Percentiles rank a stretch among this genome's conserved stretches.
Evolutionary conservation across 1,140 invertebrate species (phyloP).

Genomic region (Batillaria attramentaria): DNA sequence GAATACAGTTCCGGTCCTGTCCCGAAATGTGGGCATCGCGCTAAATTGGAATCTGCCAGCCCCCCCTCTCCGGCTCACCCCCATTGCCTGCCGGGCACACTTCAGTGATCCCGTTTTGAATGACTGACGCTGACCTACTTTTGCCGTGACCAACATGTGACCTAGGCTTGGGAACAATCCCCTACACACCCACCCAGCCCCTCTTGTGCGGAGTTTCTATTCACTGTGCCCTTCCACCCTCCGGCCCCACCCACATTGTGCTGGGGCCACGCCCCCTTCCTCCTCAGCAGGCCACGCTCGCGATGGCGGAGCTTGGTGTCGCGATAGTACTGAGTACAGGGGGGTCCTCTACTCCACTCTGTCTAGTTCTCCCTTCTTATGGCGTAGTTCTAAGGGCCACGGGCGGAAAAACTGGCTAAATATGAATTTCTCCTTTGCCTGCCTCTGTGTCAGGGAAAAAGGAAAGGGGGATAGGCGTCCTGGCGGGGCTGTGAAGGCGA

Average conservation of each 20-base stretch:
- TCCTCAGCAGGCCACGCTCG: background rate
- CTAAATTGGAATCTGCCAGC: too few species aligned
- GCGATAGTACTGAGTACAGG: background rate
- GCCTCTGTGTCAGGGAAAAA: background rate
- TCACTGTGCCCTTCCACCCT: conserved; percentile 4
- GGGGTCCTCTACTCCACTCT: background rate
- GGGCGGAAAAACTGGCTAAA: too few species aligned
- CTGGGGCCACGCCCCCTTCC: conserved; percentile 1
- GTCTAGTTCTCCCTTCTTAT: too few species aligned
- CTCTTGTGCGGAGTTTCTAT: background rate
- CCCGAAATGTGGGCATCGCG: too few species aligned
- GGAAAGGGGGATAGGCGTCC: background rate
- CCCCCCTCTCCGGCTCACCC: background rate
- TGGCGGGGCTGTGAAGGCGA: background rate
- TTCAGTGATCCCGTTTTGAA: background rate
- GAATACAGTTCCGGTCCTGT: too few species aligned
- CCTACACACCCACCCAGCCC: background rate
- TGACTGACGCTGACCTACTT: conserved; percentile 16
- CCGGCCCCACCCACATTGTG: background rate
- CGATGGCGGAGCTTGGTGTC: background rate
- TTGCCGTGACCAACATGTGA: conserved; percentile 11
- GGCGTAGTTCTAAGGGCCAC: too few species aligned
- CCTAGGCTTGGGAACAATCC: background rate
- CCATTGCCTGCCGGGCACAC: background rate
- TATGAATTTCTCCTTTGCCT: too few species aligned